phyloP scores from a whole-genome alignment of 1,140 invertebrate genomes.

The Psix sp. region DNA sequence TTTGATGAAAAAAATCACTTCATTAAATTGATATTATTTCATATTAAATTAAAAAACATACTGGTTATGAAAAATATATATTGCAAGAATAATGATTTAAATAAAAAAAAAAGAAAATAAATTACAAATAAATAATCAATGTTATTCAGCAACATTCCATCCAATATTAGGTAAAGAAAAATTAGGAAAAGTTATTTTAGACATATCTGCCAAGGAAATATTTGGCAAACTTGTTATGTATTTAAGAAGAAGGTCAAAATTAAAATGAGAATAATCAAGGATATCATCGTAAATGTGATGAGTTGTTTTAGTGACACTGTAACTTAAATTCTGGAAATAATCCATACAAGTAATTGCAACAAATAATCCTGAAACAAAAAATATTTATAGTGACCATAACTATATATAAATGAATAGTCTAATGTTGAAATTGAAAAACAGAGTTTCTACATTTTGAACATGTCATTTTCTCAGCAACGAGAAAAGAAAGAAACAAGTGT shows the following conservation, averaged over 20 bases:
- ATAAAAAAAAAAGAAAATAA: no score
- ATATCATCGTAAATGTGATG: constrained; percentile 68
- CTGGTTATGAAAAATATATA: no score
- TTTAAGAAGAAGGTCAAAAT: constrained; percentile 67
- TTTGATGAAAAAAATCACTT: no score
- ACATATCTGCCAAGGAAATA: constrained; percentile 57
- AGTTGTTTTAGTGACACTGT: constrained; percentile 69
- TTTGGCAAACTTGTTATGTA: constrained; percentile 67
- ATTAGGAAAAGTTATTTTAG: not conserved
- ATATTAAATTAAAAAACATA: no score
- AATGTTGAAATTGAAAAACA: no score
- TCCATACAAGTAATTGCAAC: constrained; percentile 72
- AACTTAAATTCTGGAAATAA: constrained; percentile 69
- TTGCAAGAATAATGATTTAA: no score
- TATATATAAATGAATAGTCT: no score
- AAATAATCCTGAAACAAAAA: constrained; percentile 77
- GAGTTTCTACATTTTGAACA: no score
- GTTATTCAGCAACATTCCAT: constrained; percentile 65
- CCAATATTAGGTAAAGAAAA: constrained; percentile 62
- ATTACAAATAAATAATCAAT: not conserved
- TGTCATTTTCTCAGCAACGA: no score
- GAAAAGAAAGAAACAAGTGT: no score
- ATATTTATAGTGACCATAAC: constrained; percentile 65
- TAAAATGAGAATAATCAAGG: constrained; percentile 61
- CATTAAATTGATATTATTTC: no score